Evolutionary conservation across 2,113 vertebrate genomes (phyloP), one percentile per base, ranked within the genome.

Genomic region (Zeus faber): DNA sequence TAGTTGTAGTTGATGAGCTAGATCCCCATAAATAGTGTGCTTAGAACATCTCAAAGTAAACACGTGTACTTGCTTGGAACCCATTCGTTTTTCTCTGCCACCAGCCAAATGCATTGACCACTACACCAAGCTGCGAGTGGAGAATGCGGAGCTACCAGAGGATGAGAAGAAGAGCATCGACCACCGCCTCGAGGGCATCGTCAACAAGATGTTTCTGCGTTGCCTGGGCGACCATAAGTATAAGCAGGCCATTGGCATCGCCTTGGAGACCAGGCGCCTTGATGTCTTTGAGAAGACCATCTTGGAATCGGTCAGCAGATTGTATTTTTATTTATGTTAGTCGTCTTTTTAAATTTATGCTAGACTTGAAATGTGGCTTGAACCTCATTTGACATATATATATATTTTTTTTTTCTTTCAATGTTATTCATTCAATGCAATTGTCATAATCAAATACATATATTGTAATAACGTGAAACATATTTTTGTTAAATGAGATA

Each of bases 181-280:
- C 72, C 93, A 93, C 26, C 93, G 97, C 35, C 85, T 99, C 3
- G 95, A 99, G 83, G 96, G 95, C 53, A 99, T 99, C 14, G 97
- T 98, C 65, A 98, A 99, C 86, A 98, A 99, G 80, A 99, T 99
- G 97, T 99, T 99, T 70, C 92, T 96, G 75, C 86, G 96, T 21
- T 99, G 97, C 81, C 80, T 99, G 24, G 95, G 96, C 7, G 96
- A 99, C 66, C 96, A 96, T 88, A 99, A 98, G 78, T 99, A 97
- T 76, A 99, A 99, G 67, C 96, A 99, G 73, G 97, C 96, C 37
- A 95, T 99, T 0, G 97, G 96, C 54, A 99, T 99, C 0, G 94
- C 97, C 21, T 80, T 99, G 60, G 96, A 99, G 85, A 99, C 96
- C 0, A 89, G 96, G 11, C 89, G 97, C 44, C 83, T 99, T 72